phyloP scores from a whole-genome alignment of 1,140 invertebrate species.

The Drosophila pandora region DNA sequence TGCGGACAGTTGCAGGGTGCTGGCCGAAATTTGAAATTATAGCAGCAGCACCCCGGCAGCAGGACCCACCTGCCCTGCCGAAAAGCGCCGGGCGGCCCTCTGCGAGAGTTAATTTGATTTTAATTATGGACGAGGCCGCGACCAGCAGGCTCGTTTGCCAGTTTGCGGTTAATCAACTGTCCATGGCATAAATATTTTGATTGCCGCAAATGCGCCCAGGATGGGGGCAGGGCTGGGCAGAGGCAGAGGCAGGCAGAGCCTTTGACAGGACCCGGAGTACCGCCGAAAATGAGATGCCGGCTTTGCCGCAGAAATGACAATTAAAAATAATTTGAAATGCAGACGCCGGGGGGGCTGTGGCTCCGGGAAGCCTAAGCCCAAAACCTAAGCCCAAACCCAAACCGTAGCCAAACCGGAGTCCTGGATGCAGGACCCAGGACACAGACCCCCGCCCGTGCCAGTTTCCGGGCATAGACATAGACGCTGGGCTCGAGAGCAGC shows the following conservation, averaged over 20 bases:
- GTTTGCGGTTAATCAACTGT: constrained; percentile 76
- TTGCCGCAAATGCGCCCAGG: constrained; percentile 51
- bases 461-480: constrained; percentile 6
- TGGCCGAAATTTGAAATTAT: constrained; percentile 38
- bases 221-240: not conserved
- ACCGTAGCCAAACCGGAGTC: not conserved
- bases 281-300: constrained; percentile 25
- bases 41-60: not conserved
- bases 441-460: not conserved
- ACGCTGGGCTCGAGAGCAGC: constrained; percentile 35
- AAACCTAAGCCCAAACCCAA: not conserved
- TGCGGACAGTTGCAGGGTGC: constrained; percentile 30
- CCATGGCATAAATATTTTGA: constrained; percentile 76
- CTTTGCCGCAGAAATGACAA: constrained; percentile 66
- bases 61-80: too few relatives aligned
- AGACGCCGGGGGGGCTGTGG: constrained; percentile 36
- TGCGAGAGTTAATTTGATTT: constrained; percentile 73
- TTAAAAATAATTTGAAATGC: constrained; percentile 80
- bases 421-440: not conserved
- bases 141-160: constrained; percentile 41
- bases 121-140: constrained; percentile 67
- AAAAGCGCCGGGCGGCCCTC: not conserved
- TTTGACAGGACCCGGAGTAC: constrained; percentile 21
- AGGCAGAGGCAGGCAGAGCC: constrained; percentile 1
- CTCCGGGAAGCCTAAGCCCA: not conserved